phyloP scores from a whole-genome alignment of 1,140 invertebrate species.

The Olivierus martensii region DNA sequence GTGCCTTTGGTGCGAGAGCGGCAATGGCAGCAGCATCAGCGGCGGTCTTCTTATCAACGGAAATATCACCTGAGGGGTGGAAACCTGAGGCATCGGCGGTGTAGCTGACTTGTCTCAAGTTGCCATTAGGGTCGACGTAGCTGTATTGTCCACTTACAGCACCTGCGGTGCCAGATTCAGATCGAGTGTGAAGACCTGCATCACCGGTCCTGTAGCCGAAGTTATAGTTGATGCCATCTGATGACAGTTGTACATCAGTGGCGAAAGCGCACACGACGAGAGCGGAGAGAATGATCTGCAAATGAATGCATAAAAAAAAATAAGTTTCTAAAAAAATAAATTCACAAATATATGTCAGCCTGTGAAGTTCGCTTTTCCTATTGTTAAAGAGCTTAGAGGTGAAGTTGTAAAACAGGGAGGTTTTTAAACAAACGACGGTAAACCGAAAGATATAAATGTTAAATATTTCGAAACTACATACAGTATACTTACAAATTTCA shows the following conservation, averaged over 20 bases:
- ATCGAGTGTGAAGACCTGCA: constrained; percentile 9
- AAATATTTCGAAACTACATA: too few relatives aligned
- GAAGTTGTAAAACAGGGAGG: too few relatives aligned
- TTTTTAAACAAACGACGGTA: too few relatives aligned
- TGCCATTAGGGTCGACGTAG: constrained; percentile 60
- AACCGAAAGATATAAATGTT: too few relatives aligned
- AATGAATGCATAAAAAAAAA: too few relatives aligned
- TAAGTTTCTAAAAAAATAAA: too few relatives aligned
- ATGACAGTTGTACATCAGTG: not conserved
- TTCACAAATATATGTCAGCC: too few relatives aligned
- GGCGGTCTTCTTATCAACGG: constrained; percentile 18
- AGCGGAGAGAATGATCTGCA: not conserved
- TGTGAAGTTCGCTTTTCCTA: too few relatives aligned
- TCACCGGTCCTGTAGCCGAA: constrained; percentile 17
- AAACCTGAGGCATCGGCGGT: constrained; percentile 46
- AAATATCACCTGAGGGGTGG: constrained; percentile 16
- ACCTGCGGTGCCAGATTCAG: constrained; percentile 45
- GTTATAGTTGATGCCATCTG: not conserved
- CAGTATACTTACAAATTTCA: too few relatives aligned
- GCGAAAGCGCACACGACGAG: not conserved
- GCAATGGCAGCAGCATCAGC: constrained; percentile 17
- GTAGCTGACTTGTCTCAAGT: constrained; percentile 71
- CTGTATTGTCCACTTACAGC: constrained; percentile 75
- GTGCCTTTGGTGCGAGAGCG: constrained; percentile 16
- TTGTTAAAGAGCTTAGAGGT: too few relatives aligned